Conservation (phyloP, 2,797 vertebrate genomes). For the Micropoecilia bifurca region DNA sequence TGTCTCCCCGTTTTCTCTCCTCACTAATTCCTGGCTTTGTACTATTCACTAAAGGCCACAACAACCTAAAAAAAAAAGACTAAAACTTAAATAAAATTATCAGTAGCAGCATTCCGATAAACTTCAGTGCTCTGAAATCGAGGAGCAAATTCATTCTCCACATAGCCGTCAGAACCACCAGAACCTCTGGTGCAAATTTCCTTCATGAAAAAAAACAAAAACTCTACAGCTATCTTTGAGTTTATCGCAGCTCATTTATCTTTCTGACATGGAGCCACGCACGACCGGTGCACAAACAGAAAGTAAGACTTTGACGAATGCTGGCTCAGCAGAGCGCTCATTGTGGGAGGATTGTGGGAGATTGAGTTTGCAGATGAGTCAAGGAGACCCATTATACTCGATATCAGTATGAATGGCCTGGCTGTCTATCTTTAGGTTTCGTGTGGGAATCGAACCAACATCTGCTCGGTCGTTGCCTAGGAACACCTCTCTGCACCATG, state of each 20-base stretch:
- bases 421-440: conserved; percentile 33
- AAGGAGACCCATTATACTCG: conserved; percentile 35
- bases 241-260: conserved; percentile 9
- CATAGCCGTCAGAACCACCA: neutral
- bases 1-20: neutral
- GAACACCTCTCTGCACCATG: neutral
- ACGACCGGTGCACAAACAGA: conserved; percentile 5
- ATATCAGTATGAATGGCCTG: conserved; percentile 46
- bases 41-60: neutral
- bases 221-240: conserved; percentile 1
- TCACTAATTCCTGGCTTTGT: neutral
- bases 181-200: neutral
- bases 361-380: conserved; percentile 55
- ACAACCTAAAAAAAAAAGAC: neutral
- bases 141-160: neutral
- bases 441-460: conserved; percentile 36
- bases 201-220: no score
- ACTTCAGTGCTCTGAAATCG: neutral
- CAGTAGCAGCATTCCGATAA: neutral
- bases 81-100: neutral
- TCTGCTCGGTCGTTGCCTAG: conserved; percentile 3
- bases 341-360: conserved; percentile 60
- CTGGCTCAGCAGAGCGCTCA: conserved; percentile 42
- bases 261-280: neutral
- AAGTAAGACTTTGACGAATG: conserved; percentile 27